These are phyloP conservation scores for Laticauda colubrina DNA, from an alignment of 2,113 vertebrate species.

Conservation along the genomic window DNA sequence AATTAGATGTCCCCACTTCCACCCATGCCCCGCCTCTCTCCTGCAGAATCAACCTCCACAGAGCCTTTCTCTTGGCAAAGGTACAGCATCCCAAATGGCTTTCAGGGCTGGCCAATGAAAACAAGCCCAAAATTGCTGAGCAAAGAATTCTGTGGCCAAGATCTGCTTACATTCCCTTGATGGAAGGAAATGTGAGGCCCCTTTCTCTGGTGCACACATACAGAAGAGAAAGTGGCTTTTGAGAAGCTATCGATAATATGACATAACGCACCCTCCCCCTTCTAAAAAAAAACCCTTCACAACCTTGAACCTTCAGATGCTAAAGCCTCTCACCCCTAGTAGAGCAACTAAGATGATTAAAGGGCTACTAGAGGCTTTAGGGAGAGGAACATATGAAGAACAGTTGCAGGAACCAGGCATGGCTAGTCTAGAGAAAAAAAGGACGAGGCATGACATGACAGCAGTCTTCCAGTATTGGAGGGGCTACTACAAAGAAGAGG, in stretches of 20 bases:
- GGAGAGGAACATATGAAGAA: no score
- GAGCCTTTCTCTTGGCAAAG: constrained; percentile 72
- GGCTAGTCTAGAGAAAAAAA: no score
- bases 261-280: background rate
- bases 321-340: background rate
- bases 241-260: constrained; percentile 59
- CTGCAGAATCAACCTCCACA: constrained; percentile 34
- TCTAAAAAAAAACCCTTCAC: background rate
- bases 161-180: constrained; percentile 72
- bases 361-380: no score
- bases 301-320: background rate
- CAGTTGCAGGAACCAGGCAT: no score
- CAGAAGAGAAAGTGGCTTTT: constrained; percentile 38
- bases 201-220: background rate
- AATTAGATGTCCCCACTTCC: background rate
- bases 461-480: no score
- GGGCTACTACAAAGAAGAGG: no score
- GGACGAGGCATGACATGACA: no score
- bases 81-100: constrained; percentile 72
- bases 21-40: constrained; percentile 51
- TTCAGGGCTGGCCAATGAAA: constrained; percentile 77
- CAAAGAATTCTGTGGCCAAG: constrained; percentile 63
- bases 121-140: constrained; percentile 75
- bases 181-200: constrained; percentile 64
- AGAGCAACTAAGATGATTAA: background rate